Conservation (phyloP, 2,113 vertebrate genomes). For the Myiagra hebetior region DNA sequence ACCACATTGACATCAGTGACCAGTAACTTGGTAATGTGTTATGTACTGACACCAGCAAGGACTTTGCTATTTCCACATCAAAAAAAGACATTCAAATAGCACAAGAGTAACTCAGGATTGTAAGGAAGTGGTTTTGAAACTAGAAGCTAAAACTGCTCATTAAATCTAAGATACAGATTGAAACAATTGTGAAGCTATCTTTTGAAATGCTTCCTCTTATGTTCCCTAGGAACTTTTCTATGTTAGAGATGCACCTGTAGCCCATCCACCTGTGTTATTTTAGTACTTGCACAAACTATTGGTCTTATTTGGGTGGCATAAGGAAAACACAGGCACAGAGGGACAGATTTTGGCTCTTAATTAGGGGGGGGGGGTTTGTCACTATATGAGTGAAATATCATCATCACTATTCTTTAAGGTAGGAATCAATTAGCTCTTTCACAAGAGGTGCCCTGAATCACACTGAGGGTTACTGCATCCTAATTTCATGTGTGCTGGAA, state of each 20-base stretch:
- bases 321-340: not conserved
- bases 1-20: not conserved
- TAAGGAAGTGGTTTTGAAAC: not conserved
- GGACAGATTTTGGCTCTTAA: not conserved
- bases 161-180: not conserved
- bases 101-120: not conserved
- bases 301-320: not conserved
- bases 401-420: not conserved
- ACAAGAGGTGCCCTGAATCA: not conserved
- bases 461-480: not conserved
- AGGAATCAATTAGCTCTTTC: not conserved
- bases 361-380: not conserved
- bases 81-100: not conserved
- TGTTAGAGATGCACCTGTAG: not conserved
- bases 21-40: not conserved
- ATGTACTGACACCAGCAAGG: not conserved
- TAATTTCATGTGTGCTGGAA: not conserved
- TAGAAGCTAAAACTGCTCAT: not conserved
- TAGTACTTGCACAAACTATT: not conserved
- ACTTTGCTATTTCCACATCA: rapidly evolving
- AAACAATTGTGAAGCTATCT: not conserved
- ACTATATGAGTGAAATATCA: not conserved
- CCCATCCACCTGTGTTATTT: not conserved
- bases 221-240: not conserved
- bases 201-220: not conserved